phyloP scores from a whole-genome alignment of 2,113 vertebrate genomes.

The Terrapene triunguis region DNA sequence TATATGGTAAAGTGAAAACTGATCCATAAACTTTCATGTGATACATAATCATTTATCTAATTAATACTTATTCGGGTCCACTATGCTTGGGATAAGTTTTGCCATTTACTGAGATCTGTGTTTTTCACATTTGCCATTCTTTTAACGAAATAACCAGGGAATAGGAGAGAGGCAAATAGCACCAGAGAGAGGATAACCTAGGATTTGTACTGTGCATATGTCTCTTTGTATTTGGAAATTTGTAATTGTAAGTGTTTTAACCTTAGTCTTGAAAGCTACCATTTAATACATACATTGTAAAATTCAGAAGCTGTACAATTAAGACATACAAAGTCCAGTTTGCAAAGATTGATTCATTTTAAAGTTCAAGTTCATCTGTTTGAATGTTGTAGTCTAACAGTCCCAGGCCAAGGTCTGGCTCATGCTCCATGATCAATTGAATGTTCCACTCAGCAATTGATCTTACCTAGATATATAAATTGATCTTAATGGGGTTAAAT shows the following conservation, averaged over 20 bases:
- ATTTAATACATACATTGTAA: slow-evolving; percentile 27
- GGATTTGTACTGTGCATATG: slow-evolving; percentile 55
- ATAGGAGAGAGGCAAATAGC: background rate
- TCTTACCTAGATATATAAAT: slow-evolving; percentile 68
- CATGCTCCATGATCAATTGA: slow-evolving; percentile 72
- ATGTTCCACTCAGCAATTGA: slow-evolving; percentile 74
- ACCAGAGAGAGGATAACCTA: background rate
- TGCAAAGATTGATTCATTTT: background rate
- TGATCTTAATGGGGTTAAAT: slow-evolving; percentile 81
- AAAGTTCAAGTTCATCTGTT: slow-evolving; percentile 45
- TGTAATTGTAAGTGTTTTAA: background rate
- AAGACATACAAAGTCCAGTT: background rate
- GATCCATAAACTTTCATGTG: background rate
- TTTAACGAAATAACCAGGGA: background rate
- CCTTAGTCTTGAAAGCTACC: slow-evolving; percentile 14
- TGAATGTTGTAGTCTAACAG: slow-evolving; percentile 37
- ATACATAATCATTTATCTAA: background rate
- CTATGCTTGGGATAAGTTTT: background rate
- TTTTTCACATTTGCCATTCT: slow-evolving; percentile 1
- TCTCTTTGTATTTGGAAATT: background rate
- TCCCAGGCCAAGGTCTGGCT: slow-evolving; percentile 66
- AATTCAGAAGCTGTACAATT: background rate
- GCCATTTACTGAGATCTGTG: background rate
- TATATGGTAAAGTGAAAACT: background rate
- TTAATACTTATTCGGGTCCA: background rate